phyloP scores from a whole-genome alignment of 2,888 invertebrate species.

The Acanthosoma haemorrhoidale region DNA sequence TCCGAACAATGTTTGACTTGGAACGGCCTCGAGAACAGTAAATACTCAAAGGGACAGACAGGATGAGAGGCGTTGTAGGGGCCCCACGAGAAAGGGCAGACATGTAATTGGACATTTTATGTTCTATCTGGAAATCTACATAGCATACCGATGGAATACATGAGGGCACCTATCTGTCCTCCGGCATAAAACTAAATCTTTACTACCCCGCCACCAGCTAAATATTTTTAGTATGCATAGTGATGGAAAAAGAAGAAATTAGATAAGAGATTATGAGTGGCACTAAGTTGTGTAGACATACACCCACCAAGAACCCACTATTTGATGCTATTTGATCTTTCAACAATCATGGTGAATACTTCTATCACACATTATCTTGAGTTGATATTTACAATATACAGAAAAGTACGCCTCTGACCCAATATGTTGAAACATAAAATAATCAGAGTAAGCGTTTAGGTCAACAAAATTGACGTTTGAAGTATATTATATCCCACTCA shows the following conservation, averaged over 20 bases:
- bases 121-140: conserved; percentile 15
- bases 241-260: neutral
- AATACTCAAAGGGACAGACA: neutral
- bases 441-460: too few species aligned
- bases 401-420: too few species aligned
- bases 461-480: too few species aligned
- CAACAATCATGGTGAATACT: too few species aligned
- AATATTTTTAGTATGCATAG: neutral
- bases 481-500: too few species aligned
- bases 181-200: conserved; percentile 15
- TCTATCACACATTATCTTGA: neutral
- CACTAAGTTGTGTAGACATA: neutral
- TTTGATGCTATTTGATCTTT: neutral
- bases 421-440: too few species aligned
- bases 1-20: neutral
- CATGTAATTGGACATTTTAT: conserved; percentile 17
- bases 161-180: too few species aligned
- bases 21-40: neutral
- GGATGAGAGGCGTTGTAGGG: neutral
- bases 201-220: conserved; percentile 1
- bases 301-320: neutral
- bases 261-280: neutral
- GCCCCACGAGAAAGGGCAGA: neutral
- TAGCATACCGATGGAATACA: neutral
- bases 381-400: too few species aligned